Evolutionary conservation across 2,888 invertebrate genomes (phyloP).

Genomic region (Andricus quercusramuli): DNA sequence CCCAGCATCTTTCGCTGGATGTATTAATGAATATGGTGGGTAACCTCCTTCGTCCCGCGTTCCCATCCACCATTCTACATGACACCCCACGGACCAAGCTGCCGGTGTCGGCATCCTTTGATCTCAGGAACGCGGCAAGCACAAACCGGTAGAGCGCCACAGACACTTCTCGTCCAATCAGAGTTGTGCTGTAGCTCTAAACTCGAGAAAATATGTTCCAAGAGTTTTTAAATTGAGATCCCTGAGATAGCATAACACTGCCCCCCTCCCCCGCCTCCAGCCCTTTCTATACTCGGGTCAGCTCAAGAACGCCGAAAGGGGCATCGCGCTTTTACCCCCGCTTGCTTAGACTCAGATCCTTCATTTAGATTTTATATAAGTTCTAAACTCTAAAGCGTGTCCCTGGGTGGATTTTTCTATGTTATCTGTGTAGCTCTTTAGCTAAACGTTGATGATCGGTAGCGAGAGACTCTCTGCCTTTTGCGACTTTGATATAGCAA

Average conservation of each 20-base stretch:
- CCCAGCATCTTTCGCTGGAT: constrained; percentile 67
- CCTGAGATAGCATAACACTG: constrained; percentile 44
- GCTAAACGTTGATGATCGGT: neutral
- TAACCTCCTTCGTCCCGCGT: constrained; percentile 54
- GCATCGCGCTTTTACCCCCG: constrained; percentile 6
- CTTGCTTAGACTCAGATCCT: constrained; percentile 21
- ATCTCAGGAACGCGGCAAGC: constrained; percentile 69
- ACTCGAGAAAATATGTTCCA: constrained; percentile 65
- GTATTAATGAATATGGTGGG: constrained; percentile 70
- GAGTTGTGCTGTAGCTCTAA: constrained; percentile 63
- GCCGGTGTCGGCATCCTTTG: constrained; percentile 69
- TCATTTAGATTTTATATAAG: constrained; percentile 43
- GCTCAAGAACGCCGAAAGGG: constrained; percentile 40
- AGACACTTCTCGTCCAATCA: constrained; percentile 61
- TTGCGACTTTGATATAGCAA: neutral
- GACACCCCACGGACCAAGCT: constrained; percentile 74
- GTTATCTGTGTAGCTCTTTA: neutral
- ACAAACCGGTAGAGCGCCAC: constrained; percentile 64
- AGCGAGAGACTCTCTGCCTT: neutral
- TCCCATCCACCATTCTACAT: constrained; percentile 66
- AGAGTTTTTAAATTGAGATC: constrained; percentile 49
- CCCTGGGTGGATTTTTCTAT: constrained; percentile 7
- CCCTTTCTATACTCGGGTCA: neutral
- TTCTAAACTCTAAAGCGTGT: too few relatives aligned
- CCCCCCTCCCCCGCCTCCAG: neutral